A percentile compares a stretch with the other conserved stretches of the same genome.
These are phyloP conservation scores for Maconellicoccus hirsutus DNA, from an alignment of 1,140 invertebrate species.

Conservation along the genomic window DNA sequence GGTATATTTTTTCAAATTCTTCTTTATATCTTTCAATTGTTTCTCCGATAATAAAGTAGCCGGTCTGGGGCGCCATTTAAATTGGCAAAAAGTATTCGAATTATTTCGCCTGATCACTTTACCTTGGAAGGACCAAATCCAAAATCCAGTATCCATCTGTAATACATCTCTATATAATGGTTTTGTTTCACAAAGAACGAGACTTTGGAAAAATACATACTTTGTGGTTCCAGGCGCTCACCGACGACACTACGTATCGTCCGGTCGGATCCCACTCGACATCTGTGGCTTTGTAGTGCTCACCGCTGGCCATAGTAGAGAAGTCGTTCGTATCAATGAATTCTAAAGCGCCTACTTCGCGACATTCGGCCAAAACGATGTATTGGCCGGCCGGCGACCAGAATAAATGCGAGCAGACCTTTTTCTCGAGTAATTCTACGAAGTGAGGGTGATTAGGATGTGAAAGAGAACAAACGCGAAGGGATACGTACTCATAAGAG, in stretches of 20 bases:
- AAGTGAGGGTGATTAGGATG: conserved; percentile 24
- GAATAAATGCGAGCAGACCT: conserved; percentile 85
- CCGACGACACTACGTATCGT: conserved; percentile 88
- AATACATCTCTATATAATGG: too few species aligned
- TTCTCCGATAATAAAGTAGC: conserved; percentile 66
- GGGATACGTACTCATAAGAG: conserved; percentile 55
- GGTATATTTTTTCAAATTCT: conserved; percentile 96
- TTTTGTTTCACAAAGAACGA: background rate
- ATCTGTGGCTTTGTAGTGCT: conserved; percentile 90
- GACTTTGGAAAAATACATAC: conserved; percentile 35
- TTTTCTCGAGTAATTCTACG: conserved; percentile 75
- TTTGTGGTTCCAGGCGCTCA: conserved; percentile 91
- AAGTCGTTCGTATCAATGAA: conserved; percentile 93
- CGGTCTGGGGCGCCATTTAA: conserved; percentile 91
- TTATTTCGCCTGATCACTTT: conserved; percentile 67
- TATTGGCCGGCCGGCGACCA: conserved; percentile 90
- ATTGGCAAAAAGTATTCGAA: conserved; percentile 84
- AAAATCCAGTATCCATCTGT: conserved; percentile 50
- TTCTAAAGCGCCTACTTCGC: conserved; percentile 80
- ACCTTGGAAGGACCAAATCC: conserved; percentile 97
- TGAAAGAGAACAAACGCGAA: background rate
- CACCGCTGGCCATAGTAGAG: conserved; percentile 81
- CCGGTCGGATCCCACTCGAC: conserved; percentile 99
- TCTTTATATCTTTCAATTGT: conserved; percentile 88
- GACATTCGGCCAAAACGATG: conserved; percentile 78